Conservation (phyloP, 2,888 invertebrate species). For the Scaptomyza caliginosa region DNA sequence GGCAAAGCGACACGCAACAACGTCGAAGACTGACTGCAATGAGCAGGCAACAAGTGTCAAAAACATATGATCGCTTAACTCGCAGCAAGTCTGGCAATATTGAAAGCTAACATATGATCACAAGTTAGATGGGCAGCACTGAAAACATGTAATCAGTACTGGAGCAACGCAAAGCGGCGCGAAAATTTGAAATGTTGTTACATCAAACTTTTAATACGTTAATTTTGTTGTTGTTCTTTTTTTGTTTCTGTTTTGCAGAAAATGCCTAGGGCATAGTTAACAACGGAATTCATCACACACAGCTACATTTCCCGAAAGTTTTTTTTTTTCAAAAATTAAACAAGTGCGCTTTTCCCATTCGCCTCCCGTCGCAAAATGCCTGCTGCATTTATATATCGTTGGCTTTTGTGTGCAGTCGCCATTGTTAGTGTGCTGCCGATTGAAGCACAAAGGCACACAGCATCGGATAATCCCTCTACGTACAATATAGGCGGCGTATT, state of each 20-base stretch:
- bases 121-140: slow-evolving; percentile 32
- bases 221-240: background rate
- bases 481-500: slow-evolving; percentile 97
- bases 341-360: background rate
- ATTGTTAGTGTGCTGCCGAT: slow-evolving; percentile 53
- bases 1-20: slow-evolving; percentile 53
- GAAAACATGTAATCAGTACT: slow-evolving; percentile 9
- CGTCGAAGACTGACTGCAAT: slow-evolving; percentile 51
- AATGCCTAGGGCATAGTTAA: slow-evolving; percentile 45
- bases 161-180: slow-evolving; percentile 14
- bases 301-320: slow-evolving; percentile 38
- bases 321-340: slow-evolving; percentile 33
- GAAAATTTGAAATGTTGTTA: slow-evolving; percentile 10
- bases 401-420: slow-evolving; percentile 61
- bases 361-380: slow-evolving; percentile 53
- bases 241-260: slow-evolving; percentile 45
- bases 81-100: slow-evolving; percentile 27
- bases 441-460: slow-evolving; percentile 72
- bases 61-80: slow-evolving; percentile 66
- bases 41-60: slow-evolving; percentile 65
- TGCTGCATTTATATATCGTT: slow-evolving; percentile 54
- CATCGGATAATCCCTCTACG: slow-evolving; percentile 86
- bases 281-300: slow-evolving; percentile 29
- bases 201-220: background rate
- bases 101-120: slow-evolving; percentile 21